These are phyloP conservation scores for Rhagoletis pomonella DNA, from an alignment of 1,140 invertebrate species.

Conservation along the genomic window DNA sequence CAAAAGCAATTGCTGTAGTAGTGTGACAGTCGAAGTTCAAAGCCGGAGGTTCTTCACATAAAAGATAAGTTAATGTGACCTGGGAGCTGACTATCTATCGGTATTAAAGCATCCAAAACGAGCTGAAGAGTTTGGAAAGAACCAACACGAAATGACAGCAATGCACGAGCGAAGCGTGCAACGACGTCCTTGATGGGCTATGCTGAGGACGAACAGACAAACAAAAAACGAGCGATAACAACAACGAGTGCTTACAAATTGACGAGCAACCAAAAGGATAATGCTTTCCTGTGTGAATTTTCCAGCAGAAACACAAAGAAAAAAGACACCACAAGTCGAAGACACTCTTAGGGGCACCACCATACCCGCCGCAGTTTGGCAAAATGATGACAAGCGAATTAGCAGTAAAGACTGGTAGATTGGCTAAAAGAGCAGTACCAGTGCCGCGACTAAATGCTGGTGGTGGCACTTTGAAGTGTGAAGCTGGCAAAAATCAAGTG, in stretches of 20 bases:
- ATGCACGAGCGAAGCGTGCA: neutral
- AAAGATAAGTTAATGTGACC: slow-evolving; percentile 55
- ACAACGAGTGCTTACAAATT: neutral
- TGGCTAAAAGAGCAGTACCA: neutral
- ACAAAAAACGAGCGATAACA: neutral
- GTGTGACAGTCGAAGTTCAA: slow-evolving; percentile 31
- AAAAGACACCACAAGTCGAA: neutral
- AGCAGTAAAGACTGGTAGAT: neutral
- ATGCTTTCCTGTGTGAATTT: slow-evolving; percentile 38
- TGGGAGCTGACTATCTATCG: slow-evolving; percentile 49
- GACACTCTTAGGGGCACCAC: neutral
- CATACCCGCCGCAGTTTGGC: neutral
- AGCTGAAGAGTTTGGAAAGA: too few species aligned
- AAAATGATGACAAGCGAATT: slow-evolving; percentile 32
- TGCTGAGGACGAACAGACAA: neutral
- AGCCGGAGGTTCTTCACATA: slow-evolving; percentile 53
- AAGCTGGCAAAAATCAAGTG: slow-evolving; percentile 34
- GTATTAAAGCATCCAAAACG: neutral
- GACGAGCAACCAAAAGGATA: slow-evolving; percentile 17
- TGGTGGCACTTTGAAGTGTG: neutral
- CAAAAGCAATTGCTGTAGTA: slow-evolving; percentile 31
- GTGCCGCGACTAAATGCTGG: neutral
- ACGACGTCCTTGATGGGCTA: neutral
- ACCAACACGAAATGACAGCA: neutral
- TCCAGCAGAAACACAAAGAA: neutral